phyloP scores from a whole-genome alignment of 2,113 vertebrate species.

The Dolichallabes microphthalmus region DNA sequence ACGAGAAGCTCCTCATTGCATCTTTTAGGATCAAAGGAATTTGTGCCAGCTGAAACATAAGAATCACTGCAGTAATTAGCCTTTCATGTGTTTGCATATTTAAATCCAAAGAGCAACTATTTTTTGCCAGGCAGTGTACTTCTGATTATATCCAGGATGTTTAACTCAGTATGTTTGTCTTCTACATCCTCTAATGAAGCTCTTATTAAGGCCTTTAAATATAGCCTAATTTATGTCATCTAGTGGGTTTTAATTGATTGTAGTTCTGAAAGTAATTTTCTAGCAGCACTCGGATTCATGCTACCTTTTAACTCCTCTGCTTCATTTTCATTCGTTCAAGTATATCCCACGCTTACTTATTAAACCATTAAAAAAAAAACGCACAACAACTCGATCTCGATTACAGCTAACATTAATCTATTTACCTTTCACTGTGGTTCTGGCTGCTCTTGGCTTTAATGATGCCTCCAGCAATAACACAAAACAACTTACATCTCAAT shows the following conservation, averaged over 20 bases:
- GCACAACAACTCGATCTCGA: neutral
- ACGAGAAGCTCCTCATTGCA: too few relatives aligned
- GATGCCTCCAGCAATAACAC: slow-evolving; percentile 42
- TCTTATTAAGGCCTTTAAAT: slow-evolving; percentile 24
- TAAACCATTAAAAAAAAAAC: slow-evolving; percentile 11
- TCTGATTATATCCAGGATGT: neutral
- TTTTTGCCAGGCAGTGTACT: neutral
- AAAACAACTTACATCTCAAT: slow-evolving; percentile 12
- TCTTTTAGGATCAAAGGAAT: too few relatives aligned
- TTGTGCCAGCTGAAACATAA: too few relatives aligned
- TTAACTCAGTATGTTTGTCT: slow-evolving; percentile 13
- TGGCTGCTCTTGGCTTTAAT: slow-evolving; percentile 1
- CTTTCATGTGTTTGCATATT: too few relatives aligned
- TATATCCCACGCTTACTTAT: slow-evolving; percentile 26
- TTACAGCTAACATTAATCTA: neutral
- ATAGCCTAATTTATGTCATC: slow-evolving; percentile 23
- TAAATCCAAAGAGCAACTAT: too few relatives aligned
- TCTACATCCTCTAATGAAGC: slow-evolving; percentile 26
- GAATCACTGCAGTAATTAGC: too few relatives aligned
- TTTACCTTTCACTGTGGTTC: neutral
- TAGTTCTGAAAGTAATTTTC: slow-evolving; percentile 22
- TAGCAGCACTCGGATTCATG: neutral
- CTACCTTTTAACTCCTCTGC: slow-evolving; percentile 35
- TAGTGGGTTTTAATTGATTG: slow-evolving; percentile 43
- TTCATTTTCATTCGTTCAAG: neutral